Base-by-base conservation (phyloP, 2,797 vertebrate genomes). In the Danio albolineatus region DNA sequence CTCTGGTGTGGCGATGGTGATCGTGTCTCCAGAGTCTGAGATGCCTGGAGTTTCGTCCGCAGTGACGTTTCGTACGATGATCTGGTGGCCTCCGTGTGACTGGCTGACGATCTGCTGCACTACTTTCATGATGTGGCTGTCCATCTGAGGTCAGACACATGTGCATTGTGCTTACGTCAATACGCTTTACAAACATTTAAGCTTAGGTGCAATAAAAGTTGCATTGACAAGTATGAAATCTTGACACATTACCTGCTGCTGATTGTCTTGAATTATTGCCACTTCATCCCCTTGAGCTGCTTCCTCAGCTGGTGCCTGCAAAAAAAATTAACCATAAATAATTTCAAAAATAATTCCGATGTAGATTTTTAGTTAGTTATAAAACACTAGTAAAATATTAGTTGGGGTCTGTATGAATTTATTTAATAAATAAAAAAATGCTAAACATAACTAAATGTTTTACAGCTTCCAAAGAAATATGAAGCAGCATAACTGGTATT, bases 111-210 rank as follows among this genome's bases (percentile, higher is more conserved):
- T 95, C 82, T 95, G 95, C 87, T 97, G 97, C 60, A 99, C 98
- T 16, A 99, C 96, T 86, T 99, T 97, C 95, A 99, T 96, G 85
- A 99, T 97, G 87, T 98, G 96, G 86, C 94, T 96, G 87, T 96
- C 96, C 48, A 99, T 95, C 98, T 99, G 87, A 17, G 51, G 36
- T 54, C 8, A 61, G 74, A 76, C 6, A 71, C 14, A 43, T 59
- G 0, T 69, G 5, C 8, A 43, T 43, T 10, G 19, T 5, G 16
- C 16, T 76, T 12, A 72, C 77, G 48, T 13, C 73, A 65, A 67
- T 65, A 0, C 49, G 72, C 21, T 12, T n/a, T n/a, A 9, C 51
- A 28, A 54, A 62, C 66, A 28, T 28, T 28, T 28, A 28, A 28
- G 28, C 28, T 28, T 10, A 4, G 4, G 48, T 51, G 48, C 48